A percentile compares a stretch with the other conserved stretches of the same genome.
Conservation (phyloP, 2,888 invertebrate species). For the Ferdinandea cuprea region DNA sequence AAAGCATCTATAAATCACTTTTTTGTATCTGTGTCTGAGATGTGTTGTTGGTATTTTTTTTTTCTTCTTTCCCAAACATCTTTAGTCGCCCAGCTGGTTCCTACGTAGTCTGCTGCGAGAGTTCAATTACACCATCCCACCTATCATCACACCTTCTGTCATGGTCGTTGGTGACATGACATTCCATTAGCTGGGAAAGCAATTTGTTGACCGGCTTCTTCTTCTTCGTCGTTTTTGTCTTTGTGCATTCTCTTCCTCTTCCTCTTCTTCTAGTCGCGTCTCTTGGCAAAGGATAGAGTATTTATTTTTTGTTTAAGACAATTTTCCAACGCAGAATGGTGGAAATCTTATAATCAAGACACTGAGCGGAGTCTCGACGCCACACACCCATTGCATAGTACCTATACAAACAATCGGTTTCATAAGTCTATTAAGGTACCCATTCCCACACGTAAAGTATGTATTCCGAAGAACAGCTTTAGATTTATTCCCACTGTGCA, state of each 20-base stretch:
- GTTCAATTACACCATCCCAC: slow-evolving; percentile 47
- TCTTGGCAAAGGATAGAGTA: neutral
- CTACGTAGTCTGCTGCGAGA: no score
- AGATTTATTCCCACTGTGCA: slow-evolving; percentile 62
- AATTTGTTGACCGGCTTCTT: slow-evolving; percentile 50
- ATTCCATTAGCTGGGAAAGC: slow-evolving; percentile 56
- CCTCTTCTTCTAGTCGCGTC: neutral
- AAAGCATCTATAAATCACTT: slow-evolving; percentile 32
- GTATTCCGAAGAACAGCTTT: slow-evolving; percentile 50
- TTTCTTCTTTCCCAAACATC: neutral
- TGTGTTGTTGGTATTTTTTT: slow-evolving; percentile 24
- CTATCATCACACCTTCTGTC: slow-evolving; percentile 21
- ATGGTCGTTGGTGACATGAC: slow-evolving; percentile 38
- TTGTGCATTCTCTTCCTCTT: slow-evolving; percentile 33
- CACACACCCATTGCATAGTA: slow-evolving; percentile 17
- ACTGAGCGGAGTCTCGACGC: slow-evolving; percentile 1
- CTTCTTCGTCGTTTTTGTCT: no score
- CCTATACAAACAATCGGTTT: slow-evolving; percentile 48
- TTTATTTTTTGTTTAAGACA: slow-evolving; percentile 4
- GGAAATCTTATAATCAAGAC: slow-evolving; percentile 15
- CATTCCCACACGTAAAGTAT: slow-evolving; percentile 71
- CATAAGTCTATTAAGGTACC: slow-evolving; percentile 57
- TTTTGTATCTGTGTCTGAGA: slow-evolving; percentile 5
- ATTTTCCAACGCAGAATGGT: slow-evolving; percentile 14
- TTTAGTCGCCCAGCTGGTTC: no score